A percentile compares a stretch with the other conserved stretches of the same genome.
phyloP scores from a whole-genome alignment of 2,888 invertebrate genomes.

The Herminia tarsipennalis region DNA sequence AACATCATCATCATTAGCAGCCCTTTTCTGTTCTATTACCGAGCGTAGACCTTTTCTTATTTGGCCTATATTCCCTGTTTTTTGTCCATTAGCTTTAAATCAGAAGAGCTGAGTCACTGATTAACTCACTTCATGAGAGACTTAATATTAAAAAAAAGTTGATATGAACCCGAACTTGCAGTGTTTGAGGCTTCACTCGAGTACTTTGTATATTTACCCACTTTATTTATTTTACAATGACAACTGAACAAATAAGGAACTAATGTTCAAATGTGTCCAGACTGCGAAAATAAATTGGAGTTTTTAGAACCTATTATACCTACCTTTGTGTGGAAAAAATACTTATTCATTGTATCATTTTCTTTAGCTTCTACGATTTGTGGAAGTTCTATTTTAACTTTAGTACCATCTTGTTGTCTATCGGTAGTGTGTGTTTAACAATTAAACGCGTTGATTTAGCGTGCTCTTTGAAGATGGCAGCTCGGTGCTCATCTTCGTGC shows the following conservation, averaged over 20 bases:
- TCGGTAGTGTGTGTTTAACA: constrained; percentile 53
- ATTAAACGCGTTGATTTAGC: constrained; percentile 58
- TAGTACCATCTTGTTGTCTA: constrained; percentile 31
- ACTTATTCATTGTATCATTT: not conserved
- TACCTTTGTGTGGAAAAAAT: not conserved
- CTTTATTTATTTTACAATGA: too few relatives aligned
- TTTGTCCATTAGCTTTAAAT: not conserved
- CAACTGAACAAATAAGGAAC: too few relatives aligned
- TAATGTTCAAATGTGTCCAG: too few relatives aligned
- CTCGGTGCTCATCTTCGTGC: constrained; percentile 50
- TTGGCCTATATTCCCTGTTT: not conserved
- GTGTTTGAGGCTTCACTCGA: too few relatives aligned
- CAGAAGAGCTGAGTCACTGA: not conserved
- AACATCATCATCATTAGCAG: constrained; percentile 6
- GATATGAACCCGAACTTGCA: too few relatives aligned
- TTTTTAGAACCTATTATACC: not conserved
- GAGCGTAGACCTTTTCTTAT: not conserved
- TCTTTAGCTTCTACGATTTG: constrained; percentile 14
- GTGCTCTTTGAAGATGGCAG: constrained; percentile 63
- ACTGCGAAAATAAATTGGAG: too few relatives aligned
- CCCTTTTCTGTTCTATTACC: not conserved
- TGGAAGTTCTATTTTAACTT: constrained; percentile 25
- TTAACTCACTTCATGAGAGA: too few relatives aligned
- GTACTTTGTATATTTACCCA: too few relatives aligned
- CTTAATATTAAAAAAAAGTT: too few relatives aligned